These are phyloP conservation scores for Melopsittacus undulatus DNA, from an alignment of 2,797 vertebrate genomes.

Conservation along the genomic window DNA sequence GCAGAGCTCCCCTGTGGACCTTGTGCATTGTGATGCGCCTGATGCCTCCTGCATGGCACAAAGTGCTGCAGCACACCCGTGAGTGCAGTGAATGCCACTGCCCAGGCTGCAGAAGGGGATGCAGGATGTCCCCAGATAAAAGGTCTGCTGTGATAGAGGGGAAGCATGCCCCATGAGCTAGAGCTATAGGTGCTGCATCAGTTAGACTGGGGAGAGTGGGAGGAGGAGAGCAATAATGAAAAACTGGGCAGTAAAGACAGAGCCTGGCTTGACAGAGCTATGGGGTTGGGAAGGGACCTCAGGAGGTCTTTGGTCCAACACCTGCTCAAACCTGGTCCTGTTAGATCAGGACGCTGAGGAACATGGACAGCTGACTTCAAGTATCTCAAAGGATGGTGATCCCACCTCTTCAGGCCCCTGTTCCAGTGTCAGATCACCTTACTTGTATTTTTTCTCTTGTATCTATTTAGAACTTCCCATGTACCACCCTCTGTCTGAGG, in stretches of 20 bases:
- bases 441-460: background rate
- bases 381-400: background rate
- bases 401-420: rapidly evolving
- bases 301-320: background rate
- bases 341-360: background rate
- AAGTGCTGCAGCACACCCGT: background rate
- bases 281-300: background rate
- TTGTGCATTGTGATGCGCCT: rapidly evolving
- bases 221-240: too few species aligned
- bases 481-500: background rate
- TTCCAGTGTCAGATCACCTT: background rate
- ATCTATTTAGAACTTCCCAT: background rate
- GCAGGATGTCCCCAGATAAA: background rate
- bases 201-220: background rate
- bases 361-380: background rate
- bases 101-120: rapidly evolving
- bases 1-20: background rate
- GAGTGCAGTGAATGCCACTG: rapidly evolving
- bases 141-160: background rate
- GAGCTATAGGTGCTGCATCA: background rate
- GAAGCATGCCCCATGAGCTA: background rate
- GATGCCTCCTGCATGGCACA: background rate
- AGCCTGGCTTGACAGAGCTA: background rate
- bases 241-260: background rate
- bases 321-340: background rate